Conservation (phyloP, 2,888 invertebrate genomes). For the Drosophila cyrtoloma region DNA sequence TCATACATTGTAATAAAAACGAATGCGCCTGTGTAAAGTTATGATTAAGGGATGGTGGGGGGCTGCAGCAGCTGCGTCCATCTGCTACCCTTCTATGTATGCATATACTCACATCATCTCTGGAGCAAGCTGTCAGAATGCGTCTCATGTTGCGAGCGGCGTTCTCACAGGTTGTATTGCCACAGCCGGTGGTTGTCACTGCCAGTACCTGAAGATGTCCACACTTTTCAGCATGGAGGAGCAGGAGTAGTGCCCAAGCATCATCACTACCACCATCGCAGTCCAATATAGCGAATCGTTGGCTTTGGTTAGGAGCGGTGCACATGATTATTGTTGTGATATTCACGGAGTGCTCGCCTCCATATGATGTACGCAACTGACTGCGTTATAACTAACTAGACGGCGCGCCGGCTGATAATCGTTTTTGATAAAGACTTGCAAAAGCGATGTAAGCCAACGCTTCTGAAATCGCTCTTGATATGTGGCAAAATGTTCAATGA, state of each 20-base stretch:
- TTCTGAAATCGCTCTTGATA: conserved; percentile 4
- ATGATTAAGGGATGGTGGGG: background rate
- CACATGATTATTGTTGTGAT: conserved; percentile 14
- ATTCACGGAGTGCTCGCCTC: background rate
- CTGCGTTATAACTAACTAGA: background rate
- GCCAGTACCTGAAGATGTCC: conserved; percentile 86
- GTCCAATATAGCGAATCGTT: conserved; percentile 86
- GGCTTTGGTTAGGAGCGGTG: background rate
- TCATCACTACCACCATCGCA: conserved; percentile 89
- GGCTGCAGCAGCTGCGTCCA: background rate
- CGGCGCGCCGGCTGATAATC: conserved; percentile 8
- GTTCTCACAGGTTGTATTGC: conserved; percentile 90
- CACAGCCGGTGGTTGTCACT: conserved; percentile 90
- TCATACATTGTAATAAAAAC: background rate
- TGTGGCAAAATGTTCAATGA: background rate
- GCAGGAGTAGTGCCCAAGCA: conserved; percentile 87
- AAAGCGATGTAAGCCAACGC: background rate
- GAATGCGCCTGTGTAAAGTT: too few relatives aligned
- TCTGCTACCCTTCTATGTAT: background rate
- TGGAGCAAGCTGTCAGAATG: conserved; percentile 87
- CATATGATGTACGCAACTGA: background rate
- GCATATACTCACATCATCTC: conserved; percentile 87
- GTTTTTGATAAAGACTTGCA: conserved; percentile 14
- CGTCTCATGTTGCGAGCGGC: conserved; percentile 90
- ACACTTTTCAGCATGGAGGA: conserved; percentile 86